Evolutionary conservation across 1,140 invertebrate species (phyloP).

Genomic region (Procambarus virginalis): DNA sequence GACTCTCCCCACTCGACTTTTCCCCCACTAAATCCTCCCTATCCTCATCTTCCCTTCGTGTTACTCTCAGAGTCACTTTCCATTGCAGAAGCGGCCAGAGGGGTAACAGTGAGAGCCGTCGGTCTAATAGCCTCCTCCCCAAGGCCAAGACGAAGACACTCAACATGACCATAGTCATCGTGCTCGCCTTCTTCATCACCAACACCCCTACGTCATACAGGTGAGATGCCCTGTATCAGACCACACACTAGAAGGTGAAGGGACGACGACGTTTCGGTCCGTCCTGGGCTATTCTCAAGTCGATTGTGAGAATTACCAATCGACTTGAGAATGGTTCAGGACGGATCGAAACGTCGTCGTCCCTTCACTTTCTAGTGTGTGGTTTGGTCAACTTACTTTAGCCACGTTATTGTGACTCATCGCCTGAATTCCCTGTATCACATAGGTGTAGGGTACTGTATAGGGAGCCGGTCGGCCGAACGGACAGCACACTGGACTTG

Average conservation of each 20-base stretch:
- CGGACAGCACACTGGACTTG: too few species aligned
- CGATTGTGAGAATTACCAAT: too few species aligned
- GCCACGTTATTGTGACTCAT: too few species aligned
- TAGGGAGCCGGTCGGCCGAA: too few species aligned
- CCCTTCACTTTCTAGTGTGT: too few species aligned
- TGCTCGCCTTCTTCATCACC: conserved; percentile 47
- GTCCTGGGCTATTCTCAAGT: too few species aligned
- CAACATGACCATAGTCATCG: conserved; percentile 52
- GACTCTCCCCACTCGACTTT: not conserved
- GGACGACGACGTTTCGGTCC: too few species aligned
- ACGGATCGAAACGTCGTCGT: too few species aligned
- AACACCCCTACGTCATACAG: conserved; percentile 58
- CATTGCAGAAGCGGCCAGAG: conserved; percentile 18
- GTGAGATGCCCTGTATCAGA: not conserved
- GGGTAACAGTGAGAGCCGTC: conserved; percentile 38
- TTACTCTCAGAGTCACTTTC: not conserved
- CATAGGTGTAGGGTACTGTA: not conserved
- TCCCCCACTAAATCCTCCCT: not conserved
- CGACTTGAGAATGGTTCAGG: too few species aligned
- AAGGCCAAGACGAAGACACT: conserved; percentile 57
- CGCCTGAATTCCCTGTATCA: too few species aligned
- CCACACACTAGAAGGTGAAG: not conserved
- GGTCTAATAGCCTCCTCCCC: conserved; percentile 50
- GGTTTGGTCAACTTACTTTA: too few species aligned
- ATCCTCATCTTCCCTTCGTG: not conserved